Base-by-base conservation (phyloP, 2,888 invertebrate species). In the Pedicia rivosa region DNA sequence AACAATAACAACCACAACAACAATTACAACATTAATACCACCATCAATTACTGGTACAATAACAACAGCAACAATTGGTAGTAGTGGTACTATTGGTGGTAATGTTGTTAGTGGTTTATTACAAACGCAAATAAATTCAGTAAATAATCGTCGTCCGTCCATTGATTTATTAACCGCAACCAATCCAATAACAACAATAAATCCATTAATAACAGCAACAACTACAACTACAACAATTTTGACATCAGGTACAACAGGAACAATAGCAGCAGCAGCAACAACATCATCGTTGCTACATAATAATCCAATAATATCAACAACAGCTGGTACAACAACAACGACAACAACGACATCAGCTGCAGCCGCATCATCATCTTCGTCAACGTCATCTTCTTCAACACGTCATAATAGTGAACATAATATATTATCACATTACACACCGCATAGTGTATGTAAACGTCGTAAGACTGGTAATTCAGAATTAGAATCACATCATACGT, bases 121-220 rank as follows among this genome's bases (percentile, higher is more conserved):
- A 30, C n/a, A n/a, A n/a, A n/a, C n/a, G n/a, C n/a, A n/a, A n/a
- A n/a, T n/a, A n/a, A 35, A 36, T 22, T 37, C 39, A 24, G 22
- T n/a, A 16, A 37, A 33, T 44, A 52, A 52, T 47, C 62, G 69
- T 36, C 56, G 69, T 45, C 66, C 69, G 45, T 68, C 68, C 44
- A 61, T 66, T 40, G 69, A 70, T 35, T n/a, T n/a, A n/a, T n/a
- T n/a, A n/a, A n/a, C n/a, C n/a, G n/a, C n/a, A n/a, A 55, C 60
- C 57, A n/a, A n/a, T n/a, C n/a, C n/a, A n/a, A 48, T 47, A 35
- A 43, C 48, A 24, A 45, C 48, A 37, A 35, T 16, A 15, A 12
- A 16, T 26, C 12, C 26, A 25, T 17, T 25, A 25, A n/a, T 8
- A 24, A 24, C 8, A 10, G n/a, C 8, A 5, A 10, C 24, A 35